A percentile compares a stretch with the other conserved stretches of the same genome.
Conservation (phyloP, 2,113 vertebrate genomes). For the Xenopus borealis region DNA sequence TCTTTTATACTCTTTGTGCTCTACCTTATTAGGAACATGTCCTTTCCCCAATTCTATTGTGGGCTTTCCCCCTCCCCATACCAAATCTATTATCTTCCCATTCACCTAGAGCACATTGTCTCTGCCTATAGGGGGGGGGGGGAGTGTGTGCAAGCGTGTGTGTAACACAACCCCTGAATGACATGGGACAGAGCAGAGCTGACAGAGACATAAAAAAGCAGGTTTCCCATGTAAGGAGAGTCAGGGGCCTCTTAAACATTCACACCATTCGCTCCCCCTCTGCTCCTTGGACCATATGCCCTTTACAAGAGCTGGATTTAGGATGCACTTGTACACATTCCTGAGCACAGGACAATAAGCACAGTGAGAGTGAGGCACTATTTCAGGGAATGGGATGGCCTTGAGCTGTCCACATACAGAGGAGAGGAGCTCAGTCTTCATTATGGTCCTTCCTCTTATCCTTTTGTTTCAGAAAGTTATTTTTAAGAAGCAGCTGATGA, state of each 20-base stretch:
- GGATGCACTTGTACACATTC: slow-evolving; percentile 45
- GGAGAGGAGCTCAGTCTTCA: background rate
- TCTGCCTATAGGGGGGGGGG: slow-evolving; percentile 24
- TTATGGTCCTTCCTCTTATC: slow-evolving; percentile 32
- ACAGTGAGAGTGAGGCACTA: slow-evolving; percentile 38
- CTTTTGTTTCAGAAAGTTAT: slow-evolving; percentile 45
- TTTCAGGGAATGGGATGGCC: slow-evolving; percentile 36
- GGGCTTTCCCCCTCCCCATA: slow-evolving; percentile 4
- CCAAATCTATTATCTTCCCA: slow-evolving; percentile 26
- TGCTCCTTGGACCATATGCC: slow-evolving; percentile 32
- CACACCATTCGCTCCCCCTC: slow-evolving; percentile 18
- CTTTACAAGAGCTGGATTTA: slow-evolving; percentile 40
- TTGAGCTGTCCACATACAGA: slow-evolving; percentile 38
- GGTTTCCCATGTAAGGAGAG: slow-evolving; percentile 41
- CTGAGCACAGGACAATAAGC: slow-evolving; percentile 35
- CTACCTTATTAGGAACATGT: slow-evolving; percentile 40
- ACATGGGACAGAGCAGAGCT: slow-evolving; percentile 31
- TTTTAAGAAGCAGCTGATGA: slow-evolving; percentile 38
- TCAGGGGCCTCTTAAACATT: slow-evolving; percentile 34
- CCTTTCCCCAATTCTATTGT: slow-evolving; percentile 37
- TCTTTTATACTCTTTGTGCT: slow-evolving; percentile 37
- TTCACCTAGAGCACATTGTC: slow-evolving; percentile 37
- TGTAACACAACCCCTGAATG: slow-evolving; percentile 43
- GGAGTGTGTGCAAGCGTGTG: slow-evolving; percentile 22
- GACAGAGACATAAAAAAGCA: slow-evolving; percentile 37